Evolutionary conservation across 2,113 vertebrate genomes (phyloP), one percentile per base, ranked within the genome.

Genomic region (Gobiocypris rarus): DNA sequence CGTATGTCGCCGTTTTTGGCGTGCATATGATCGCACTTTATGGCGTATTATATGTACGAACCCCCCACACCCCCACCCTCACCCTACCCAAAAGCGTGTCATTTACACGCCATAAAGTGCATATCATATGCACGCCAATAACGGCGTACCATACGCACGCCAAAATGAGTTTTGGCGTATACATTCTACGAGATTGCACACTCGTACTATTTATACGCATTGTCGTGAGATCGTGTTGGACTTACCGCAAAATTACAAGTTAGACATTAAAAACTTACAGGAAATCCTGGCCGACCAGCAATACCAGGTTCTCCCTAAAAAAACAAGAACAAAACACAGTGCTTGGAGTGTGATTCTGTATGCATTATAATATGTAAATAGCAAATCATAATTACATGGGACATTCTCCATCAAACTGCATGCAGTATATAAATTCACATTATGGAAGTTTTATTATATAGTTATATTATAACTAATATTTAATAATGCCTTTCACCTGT

Each of bases 281-380:
- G 93, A 28, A 91, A 85, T 86, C 92, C 93, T 73, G 92, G 70
- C 77, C 77, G 84, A 1, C 91, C 92, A 7, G 87, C 89, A 74
- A 69, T 0, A 52, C 88, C 85, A 5, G 4, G 6, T 83, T 84
- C 86, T 22, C 86, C 88, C 93, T 94, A 45, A 31, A 78, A 70
- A 86, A 76, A 22, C 7, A 63, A 41, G 81, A 59, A 54, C n/a
- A 74, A 38, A 58, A 76, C 3, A 48, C 11, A 38, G n/a, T 13
- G 17, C 8, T 75, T 56, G 11, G 24, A 50, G 3, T 50, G 43
- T 15, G 14, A 7, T 14, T 9, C 2, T 34, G 19, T 54, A 56
- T 50, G n/a, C 2, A 15, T 26, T 48, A 15, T n/a, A 17, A 74
- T 74, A 56, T 56, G 4, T 22, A 22, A 54, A 31, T 38, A 56